Base-by-base conservation (phyloP, 2,797 vertebrate species). In the Hydrophis major region DNA sequence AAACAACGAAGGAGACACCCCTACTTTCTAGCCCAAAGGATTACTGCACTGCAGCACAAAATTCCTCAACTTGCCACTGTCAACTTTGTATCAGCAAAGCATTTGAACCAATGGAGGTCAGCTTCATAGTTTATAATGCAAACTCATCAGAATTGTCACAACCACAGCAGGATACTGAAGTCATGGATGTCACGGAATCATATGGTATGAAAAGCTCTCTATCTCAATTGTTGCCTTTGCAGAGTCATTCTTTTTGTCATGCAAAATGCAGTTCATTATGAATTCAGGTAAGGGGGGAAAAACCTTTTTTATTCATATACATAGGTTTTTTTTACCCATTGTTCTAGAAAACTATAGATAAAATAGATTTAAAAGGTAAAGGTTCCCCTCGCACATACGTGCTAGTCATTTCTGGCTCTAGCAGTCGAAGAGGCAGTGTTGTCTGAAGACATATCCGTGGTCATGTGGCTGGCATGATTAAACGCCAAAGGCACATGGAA, bases 31-130 rank as follows among this genome's bases (percentile, higher is more conserved):
- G 25, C 27, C 37, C 86, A 56, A 90, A 32, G 7, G 91, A 61
- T 3, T 27, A 59, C 5, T 13, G 28, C 92, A 25, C 28, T 37
- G 11, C 11, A 8, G 53, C 74, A 59, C 53, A 7, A 91, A 86
- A 5, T 42, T 27, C 93, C 13, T 11, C 1, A 22, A 22, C 28
- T 32, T 16, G 57, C 20, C 18, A 47, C 1, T 88, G 90, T 13
- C 0, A 63, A 74, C 7, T 59, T 37, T 61, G 57, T 53, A 74
- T 69, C 87, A 92, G 42, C 88, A 86, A 6, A 0, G 0, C 25
- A 89, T 60, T 47, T 86, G 89, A 93, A 42, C 90, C 93, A 63
- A 10, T 91, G 78, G 47, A 94, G 55, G 69, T 93, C 59, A 91
- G 27, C 27, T 86, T 50, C 91, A 87, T 57, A 7, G 13, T 0